Percentiles rank a stretch among this genome's conserved stretches.
These are phyloP conservation scores for Coreoperca whiteheadi DNA, from an alignment of 2,113 vertebrate genomes.

Conservation along the genomic window DNA sequence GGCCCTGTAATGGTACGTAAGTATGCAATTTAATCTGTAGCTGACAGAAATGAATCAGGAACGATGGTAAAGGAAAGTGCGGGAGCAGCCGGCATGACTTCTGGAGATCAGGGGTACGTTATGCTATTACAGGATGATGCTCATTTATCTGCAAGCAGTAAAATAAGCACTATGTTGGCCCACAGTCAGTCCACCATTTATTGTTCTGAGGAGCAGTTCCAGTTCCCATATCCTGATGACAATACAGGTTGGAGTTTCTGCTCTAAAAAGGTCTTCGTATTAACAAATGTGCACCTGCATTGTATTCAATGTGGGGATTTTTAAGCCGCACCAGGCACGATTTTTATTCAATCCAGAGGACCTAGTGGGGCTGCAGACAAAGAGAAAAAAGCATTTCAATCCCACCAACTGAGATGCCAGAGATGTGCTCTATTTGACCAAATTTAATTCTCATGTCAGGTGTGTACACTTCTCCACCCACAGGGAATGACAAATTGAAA, in stretches of 20 bases:
- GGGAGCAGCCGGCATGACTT: slow-evolving; percentile 16
- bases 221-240: slow-evolving; percentile 9
- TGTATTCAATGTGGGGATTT: slow-evolving; percentile 2
- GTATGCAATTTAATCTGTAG: slow-evolving; percentile 51
- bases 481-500: slow-evolving; percentile 69
- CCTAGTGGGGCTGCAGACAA: slow-evolving; percentile 30
- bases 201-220: slow-evolving; percentile 24
- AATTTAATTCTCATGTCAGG: slow-evolving; percentile 73
- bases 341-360: slow-evolving; percentile 41
- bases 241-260: slow-evolving; percentile 13
- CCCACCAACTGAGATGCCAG: slow-evolving; percentile 20
- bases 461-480: slow-evolving; percentile 64
- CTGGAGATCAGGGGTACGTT: slow-evolving; percentile 36
- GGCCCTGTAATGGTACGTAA: slow-evolving; percentile 46
- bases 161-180: slow-evolving; percentile 18
- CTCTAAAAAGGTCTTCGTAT: slow-evolving; percentile 33
- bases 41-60: slow-evolving; percentile 41
- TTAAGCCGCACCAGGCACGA: slow-evolving; percentile 21
- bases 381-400: slow-evolving; percentile 4
- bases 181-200: slow-evolving; percentile 18
- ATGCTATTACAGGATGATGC: slow-evolving; percentile 39
- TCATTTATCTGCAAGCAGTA: slow-evolving; percentile 37
- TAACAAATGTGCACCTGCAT: not conserved
- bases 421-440: slow-evolving; percentile 68
- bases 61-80: slow-evolving; percentile 24